phyloP scores from a whole-genome alignment of 2,113 vertebrate genomes.

The Polypterus senegalus region DNA sequence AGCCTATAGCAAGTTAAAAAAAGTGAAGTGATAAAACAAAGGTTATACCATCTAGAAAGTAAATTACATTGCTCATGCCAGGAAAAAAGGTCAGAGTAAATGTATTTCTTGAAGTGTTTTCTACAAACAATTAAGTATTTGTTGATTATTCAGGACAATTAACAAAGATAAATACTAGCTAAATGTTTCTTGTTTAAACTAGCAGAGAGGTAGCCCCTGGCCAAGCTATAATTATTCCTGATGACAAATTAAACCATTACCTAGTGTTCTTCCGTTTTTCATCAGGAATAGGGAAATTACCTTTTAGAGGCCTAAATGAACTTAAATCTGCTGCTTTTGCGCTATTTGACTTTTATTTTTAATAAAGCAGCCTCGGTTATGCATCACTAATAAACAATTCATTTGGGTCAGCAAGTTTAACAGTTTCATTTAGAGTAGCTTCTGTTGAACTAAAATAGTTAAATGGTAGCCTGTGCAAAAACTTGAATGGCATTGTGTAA shows the following conservation, averaged over 20 bases:
- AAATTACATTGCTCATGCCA: slow-evolving; percentile 3
- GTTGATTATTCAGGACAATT: slow-evolving; percentile 61
- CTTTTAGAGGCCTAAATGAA: slow-evolving; percentile 39
- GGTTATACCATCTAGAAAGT: neutral
- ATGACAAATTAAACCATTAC: slow-evolving; percentile 71
- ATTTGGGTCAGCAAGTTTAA: neutral
- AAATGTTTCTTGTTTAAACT: slow-evolving; percentile 62
- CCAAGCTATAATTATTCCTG: slow-evolving; percentile 67
- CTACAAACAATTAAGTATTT: slow-evolving; percentile 41
- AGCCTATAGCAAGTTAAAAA: too few relatives aligned
- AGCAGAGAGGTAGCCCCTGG: slow-evolving; percentile 54
- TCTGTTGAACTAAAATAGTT: neutral
- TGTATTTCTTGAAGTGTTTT: slow-evolving; percentile 21
- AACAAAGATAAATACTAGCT: slow-evolving; percentile 64
- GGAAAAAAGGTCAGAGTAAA: neutral
- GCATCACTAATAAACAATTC: too few relatives aligned
- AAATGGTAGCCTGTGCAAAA: too few relatives aligned
- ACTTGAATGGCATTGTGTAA: neutral
- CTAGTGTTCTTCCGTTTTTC: slow-evolving; percentile 50
- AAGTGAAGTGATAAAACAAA: neutral
- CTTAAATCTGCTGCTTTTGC: slow-evolving; percentile 31
- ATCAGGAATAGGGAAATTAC: slow-evolving; percentile 56
- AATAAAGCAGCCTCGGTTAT: slow-evolving; percentile 1
- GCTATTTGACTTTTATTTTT: slow-evolving; percentile 12
- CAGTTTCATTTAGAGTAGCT: neutral